Percentiles rank a stretch among this genome's conserved stretches.
phyloP scores from a whole-genome alignment of 2,113 vertebrate genomes.

The Tamias sibiricus region DNA sequence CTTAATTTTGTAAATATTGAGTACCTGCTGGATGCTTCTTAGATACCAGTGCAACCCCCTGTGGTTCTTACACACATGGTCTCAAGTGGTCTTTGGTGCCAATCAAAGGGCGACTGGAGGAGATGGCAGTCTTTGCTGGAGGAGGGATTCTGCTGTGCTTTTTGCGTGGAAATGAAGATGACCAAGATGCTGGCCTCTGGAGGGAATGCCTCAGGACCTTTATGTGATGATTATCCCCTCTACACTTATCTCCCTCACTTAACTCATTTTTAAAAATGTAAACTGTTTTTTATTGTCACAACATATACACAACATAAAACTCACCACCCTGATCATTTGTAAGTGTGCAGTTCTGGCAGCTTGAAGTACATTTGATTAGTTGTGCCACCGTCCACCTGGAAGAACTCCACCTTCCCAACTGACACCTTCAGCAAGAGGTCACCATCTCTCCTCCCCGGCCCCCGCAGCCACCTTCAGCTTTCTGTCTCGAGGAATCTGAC shows the following conservation, averaged over 20 bases:
- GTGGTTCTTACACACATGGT: fast-evolving
- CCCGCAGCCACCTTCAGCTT: background rate
- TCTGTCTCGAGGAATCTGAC: fast-evolving
- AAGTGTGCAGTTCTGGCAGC: background rate
- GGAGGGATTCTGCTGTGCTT: background rate
- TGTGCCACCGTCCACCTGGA: fast-evolving
- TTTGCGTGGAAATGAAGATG: background rate
- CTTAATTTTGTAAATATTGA: too few relatives aligned
- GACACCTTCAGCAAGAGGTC: background rate
- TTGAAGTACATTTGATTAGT: fast-evolving
- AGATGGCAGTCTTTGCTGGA: fast-evolving
- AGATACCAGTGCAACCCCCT: fast-evolving
- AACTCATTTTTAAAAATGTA: background rate
- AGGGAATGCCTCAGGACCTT: background rate
- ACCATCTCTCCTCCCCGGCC: background rate
- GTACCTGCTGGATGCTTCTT: background rate
- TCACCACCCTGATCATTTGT: background rate
- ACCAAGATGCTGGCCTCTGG: background rate
- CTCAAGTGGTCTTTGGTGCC: fast-evolving
- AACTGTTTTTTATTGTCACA: background rate
- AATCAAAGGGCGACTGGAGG: background rate
- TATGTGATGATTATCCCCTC: background rate
- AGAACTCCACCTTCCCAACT: fast-evolving
- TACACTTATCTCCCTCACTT: background rate
- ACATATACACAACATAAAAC: background rate